A percentile compares a stretch with the other conserved stretches of the same genome.
phyloP scores from a whole-genome alignment of 1,140 invertebrate species.

The Paraescarpia echinospica region DNA sequence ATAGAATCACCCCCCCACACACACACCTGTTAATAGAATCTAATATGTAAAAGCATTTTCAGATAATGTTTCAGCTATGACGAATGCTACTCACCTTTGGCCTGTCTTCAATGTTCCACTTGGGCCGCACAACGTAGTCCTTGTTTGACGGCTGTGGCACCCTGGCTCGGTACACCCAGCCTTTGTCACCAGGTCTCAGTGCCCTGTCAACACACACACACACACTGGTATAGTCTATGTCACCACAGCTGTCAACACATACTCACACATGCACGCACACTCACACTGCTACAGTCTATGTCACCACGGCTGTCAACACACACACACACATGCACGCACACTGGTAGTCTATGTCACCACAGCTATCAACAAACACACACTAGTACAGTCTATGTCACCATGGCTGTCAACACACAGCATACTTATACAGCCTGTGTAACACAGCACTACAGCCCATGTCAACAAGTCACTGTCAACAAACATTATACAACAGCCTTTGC shows the following conservation, averaged over 20 bases:
- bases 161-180: constrained; percentile 90
- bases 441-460: not conserved
- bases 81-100: constrained; percentile 19
- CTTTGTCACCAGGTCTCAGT: constrained; percentile 87
- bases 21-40: no score
- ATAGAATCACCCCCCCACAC: no score
- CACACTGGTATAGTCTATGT: not conserved
- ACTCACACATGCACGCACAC: not conserved
- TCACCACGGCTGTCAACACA: no score
- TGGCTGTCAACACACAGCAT: not conserved
- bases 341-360: constrained; percentile 81
- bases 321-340: not conserved
- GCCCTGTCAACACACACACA: constrained; percentile 46
- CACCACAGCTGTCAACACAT: no score
- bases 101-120: constrained; percentile 77
- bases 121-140: constrained; percentile 93
- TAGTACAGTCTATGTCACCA: not conserved
- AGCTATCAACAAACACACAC: constrained; percentile 53
- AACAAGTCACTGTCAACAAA: not conserved
- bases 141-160: constrained; percentile 94
- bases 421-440: not conserved
- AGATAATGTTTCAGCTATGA: no score
- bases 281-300: not conserved
- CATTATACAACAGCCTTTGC: not conserved
- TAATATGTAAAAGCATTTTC: no score